Evolutionary conservation across 2,888 invertebrate species (phyloP).

Genomic region (Eristalis intricaria): DNA sequence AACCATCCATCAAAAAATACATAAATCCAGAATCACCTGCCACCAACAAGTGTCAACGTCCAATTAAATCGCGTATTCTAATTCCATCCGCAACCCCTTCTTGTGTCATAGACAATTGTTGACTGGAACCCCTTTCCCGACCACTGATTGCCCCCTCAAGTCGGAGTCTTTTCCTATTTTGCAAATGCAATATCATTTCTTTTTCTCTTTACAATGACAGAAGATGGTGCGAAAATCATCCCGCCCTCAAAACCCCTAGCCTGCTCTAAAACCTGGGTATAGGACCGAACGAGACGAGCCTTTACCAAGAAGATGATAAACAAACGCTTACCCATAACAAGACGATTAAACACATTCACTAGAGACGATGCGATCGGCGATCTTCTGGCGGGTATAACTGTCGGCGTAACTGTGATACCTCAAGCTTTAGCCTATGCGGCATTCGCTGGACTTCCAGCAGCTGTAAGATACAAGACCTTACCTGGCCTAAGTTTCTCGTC

Average conservation of each 20-base stretch:
- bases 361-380: constrained; percentile 90
- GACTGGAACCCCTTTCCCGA: too few relatives aligned
- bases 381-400: constrained; percentile 94
- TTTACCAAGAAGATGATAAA: constrained; percentile 88
- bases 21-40: too few relatives aligned
- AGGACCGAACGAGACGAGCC: constrained; percentile 81
- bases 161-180: too few relatives aligned
- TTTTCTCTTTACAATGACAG: constrained; percentile 81
- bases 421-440: constrained; percentile 92
- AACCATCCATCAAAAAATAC: too few relatives aligned
- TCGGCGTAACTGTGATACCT: constrained; percentile 96
- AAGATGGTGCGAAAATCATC: constrained; percentile 81
- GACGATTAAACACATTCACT: constrained; percentile 90
- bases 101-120: too few relatives aligned
- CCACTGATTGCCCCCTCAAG: too few relatives aligned
- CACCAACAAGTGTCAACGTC: too few relatives aligned
- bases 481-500: neutral
- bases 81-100: too few relatives aligned
- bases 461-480: constrained; percentile 80
- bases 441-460: constrained; percentile 89
- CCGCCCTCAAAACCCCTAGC: constrained; percentile 75
- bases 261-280: constrained; percentile 80
- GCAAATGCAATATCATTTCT: neutral
- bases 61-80: too few relatives aligned
- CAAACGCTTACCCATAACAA: constrained; percentile 88